A percentile compares a stretch with the other conserved stretches of the same genome.
Evolutionary conservation across 2,888 invertebrate species (phyloP).

Genomic region (Acanthosepion lycidas): DNA sequence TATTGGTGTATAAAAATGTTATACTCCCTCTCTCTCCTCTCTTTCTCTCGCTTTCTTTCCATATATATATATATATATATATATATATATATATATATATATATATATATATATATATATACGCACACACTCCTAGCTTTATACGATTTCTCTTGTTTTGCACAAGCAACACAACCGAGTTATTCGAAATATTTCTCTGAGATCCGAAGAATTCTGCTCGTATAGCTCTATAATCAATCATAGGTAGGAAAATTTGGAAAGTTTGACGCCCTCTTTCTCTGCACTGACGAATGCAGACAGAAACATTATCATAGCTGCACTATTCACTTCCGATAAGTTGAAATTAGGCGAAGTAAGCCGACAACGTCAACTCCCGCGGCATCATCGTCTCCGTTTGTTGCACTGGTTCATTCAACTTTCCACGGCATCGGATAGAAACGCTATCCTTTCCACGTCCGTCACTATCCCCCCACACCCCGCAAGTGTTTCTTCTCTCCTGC

Average conservation of each 20-base stretch:
- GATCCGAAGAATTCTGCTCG: not conserved
- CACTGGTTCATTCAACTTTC: not conserved
- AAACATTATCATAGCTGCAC: not conserved
- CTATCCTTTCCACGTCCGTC: not conserved
- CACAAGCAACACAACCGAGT: not conserved
- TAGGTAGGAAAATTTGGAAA: not conserved
- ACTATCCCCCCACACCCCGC: not conserved
- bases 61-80: not conserved
- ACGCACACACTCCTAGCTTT: not conserved
- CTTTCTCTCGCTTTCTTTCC: not conserved
- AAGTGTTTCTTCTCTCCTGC: not conserved
- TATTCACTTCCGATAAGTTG: not conserved
- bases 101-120: not conserved
- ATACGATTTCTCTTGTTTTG: not conserved
- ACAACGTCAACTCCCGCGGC: conserved; percentile 13
- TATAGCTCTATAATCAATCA: not conserved
- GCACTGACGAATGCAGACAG: not conserved
- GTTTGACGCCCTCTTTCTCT: not conserved
- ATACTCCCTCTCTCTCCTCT: too few species aligned
- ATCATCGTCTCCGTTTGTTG: not conserved
- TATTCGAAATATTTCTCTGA: not conserved
- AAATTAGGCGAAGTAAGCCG: conserved; percentile 5
- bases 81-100: not conserved
- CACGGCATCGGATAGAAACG: not conserved
- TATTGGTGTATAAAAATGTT: too few species aligned